A percentile compares a stretch with the other conserved stretches of the same genome.
These are phyloP conservation scores for Acrocephalus scirpaceus DNA, from an alignment of 2,797 vertebrate species.

Conservation along the genomic window DNA sequence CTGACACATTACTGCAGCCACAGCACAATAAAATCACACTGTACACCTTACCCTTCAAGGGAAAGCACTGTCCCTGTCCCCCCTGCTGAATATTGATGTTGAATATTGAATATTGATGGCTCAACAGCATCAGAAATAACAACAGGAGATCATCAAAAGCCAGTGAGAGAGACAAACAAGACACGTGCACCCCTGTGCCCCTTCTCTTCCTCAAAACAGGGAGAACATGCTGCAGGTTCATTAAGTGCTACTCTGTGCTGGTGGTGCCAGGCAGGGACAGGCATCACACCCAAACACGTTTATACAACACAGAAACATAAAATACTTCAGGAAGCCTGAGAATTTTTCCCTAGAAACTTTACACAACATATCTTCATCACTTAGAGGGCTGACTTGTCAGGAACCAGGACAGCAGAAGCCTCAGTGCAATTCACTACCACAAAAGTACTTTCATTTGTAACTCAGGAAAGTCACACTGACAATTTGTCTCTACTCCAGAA, in stretches of 20 bases:
- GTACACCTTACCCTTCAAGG: neutral
- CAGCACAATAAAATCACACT: neutral
- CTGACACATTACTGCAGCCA: neutral
- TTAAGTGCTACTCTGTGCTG: too few species aligned
- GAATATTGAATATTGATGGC: too few species aligned
- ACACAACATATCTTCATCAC: accelerated
- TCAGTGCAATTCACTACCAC: neutral
- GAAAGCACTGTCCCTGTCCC: neutral
- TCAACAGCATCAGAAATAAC: too few species aligned
- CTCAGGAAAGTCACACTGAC: neutral
- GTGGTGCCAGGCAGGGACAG: too few species aligned
- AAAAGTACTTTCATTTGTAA: neutral
- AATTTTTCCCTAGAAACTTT: neutral
- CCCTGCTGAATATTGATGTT: too few species aligned
- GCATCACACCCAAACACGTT: too few species aligned
- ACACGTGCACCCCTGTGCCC: too few species aligned
- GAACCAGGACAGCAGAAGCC: neutral
- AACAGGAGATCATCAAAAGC: too few species aligned
- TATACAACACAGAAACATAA: neutral
- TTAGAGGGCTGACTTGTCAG: neutral
- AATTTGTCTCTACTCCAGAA: neutral
- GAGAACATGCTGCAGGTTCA: too few species aligned
- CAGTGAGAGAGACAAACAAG: too few species aligned
- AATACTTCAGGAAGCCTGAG: neutral
- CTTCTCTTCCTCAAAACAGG: too few species aligned